A percentile compares a stretch with the other conserved stretches of the same genome.
Conservation (phyloP, 2,888 invertebrate species). For the Athripsodes cinereus region DNA sequence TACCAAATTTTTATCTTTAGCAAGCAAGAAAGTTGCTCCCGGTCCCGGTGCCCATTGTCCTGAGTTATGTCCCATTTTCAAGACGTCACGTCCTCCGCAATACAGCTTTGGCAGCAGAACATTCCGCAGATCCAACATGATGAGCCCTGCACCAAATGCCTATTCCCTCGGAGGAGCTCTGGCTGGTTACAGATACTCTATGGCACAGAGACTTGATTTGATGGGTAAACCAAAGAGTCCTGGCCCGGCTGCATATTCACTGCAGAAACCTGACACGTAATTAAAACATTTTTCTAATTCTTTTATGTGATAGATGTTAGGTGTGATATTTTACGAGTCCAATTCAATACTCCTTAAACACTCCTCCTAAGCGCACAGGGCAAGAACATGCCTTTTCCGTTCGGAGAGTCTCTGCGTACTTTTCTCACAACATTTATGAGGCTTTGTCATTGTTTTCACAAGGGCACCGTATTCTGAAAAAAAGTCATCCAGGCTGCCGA, state of each 20-base stretch:
- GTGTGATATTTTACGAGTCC: too few species aligned
- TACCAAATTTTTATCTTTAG: too few species aligned
- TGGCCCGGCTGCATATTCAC: constrained; percentile 47
- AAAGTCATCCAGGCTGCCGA: too few species aligned
- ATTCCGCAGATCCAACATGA: constrained; percentile 31
- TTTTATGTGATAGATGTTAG: neutral
- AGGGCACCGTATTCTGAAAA: too few species aligned
- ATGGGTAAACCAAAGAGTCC: constrained; percentile 38
- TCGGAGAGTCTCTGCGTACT: too few species aligned
- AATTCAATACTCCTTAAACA: too few species aligned
- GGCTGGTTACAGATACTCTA: constrained; percentile 44
- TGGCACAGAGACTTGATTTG: constrained; percentile 37
- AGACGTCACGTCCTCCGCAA: constrained; percentile 48
- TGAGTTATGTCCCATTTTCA: constrained; percentile 49
- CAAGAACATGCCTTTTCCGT: too few species aligned
- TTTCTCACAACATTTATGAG: too few species aligned
- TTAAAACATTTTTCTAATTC: neutral
- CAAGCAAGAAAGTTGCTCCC: constrained; percentile 37
- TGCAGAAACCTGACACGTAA: neutral
- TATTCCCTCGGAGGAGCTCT: constrained; percentile 46
- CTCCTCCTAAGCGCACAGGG: too few species aligned
- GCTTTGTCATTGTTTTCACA: too few species aligned
- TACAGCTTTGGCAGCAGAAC: constrained; percentile 52
- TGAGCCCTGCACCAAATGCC: constrained; percentile 57
- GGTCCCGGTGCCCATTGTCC: constrained; percentile 62